Percentiles rank a stretch among this genome's conserved stretches.
phyloP scores from a whole-genome alignment of 2,797 vertebrate species.

The Anniella stebbinsi region DNA sequence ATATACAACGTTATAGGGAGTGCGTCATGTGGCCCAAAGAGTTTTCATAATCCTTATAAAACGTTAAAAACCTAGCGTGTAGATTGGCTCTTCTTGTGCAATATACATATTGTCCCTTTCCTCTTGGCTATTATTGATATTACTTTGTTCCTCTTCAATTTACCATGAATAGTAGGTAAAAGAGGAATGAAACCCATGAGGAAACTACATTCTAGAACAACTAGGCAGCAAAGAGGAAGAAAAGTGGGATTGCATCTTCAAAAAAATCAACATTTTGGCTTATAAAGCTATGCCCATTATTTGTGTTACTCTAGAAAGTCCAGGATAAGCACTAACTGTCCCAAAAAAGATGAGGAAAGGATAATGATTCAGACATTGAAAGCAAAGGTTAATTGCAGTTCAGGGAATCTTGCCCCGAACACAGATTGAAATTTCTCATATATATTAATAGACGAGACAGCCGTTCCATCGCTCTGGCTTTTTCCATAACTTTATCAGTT shows the following conservation, averaged over 20 bases:
- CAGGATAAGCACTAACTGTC: slow-evolving; percentile 36
- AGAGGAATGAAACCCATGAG: too few relatives aligned
- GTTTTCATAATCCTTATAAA: too few relatives aligned
- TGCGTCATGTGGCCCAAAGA: too few relatives aligned
- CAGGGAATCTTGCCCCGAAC: not conserved
- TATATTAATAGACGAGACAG: slow-evolving; percentile 39
- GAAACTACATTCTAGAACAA: not conserved
- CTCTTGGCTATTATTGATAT: too few relatives aligned
- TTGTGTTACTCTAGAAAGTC: slow-evolving; percentile 22
- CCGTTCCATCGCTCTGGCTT: slow-evolving; percentile 29
- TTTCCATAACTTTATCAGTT: slow-evolving; percentile 41
- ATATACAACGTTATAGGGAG: too few relatives aligned
- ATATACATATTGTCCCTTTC: too few relatives aligned
- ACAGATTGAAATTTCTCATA: slow-evolving; percentile 23
- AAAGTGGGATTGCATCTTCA: slow-evolving; percentile 14
- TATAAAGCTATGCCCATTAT: slow-evolving; percentile 18
- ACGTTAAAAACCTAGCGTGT: too few relatives aligned
- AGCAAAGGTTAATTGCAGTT: slow-evolving; percentile 23
- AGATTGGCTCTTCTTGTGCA: too few relatives aligned
- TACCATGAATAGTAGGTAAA: too few relatives aligned
- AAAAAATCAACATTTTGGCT: slow-evolving; percentile 9
- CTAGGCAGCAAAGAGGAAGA: not conserved
- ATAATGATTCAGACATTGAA: slow-evolving; percentile 16
- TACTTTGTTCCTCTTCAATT: too few relatives aligned
- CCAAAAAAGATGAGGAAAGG: slow-evolving; percentile 49